phyloP scores from a whole-genome alignment of 2,113 vertebrate genomes.

The Indicator indicator region DNA sequence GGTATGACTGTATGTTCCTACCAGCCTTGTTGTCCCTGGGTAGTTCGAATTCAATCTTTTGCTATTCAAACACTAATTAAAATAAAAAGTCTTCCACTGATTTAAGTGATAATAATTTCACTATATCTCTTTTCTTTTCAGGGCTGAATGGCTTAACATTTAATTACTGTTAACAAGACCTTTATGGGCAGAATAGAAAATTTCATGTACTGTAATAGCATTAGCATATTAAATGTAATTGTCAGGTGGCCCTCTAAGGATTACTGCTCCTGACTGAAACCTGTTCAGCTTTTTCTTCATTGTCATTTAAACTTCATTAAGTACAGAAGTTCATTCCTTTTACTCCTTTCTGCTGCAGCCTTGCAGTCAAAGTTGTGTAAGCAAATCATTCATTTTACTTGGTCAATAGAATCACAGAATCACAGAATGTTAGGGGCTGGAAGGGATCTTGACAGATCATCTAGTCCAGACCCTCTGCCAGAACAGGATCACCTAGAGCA shows the following conservation, averaged over 20 bases:
- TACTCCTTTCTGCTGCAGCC: background rate
- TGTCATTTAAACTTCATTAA: slow-evolving; percentile 61
- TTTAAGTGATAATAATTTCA: slow-evolving; percentile 67
- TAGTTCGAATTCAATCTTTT: slow-evolving; percentile 64
- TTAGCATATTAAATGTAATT: slow-evolving; percentile 80
- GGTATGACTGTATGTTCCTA: background rate
- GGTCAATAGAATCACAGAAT: background rate
- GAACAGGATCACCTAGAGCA: too few species aligned
- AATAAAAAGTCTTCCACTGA: slow-evolving; percentile 62
- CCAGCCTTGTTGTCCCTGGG: slow-evolving; percentile 43
- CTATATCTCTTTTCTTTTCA: slow-evolving; percentile 69
- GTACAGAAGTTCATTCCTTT: slow-evolving; percentile 39
- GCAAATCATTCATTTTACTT: slow-evolving; percentile 28
- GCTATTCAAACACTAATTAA: slow-evolving; percentile 72
- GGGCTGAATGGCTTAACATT: slow-evolving; percentile 74
- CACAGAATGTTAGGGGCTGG: too few species aligned
- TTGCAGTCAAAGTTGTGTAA: background rate
- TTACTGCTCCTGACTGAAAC: slow-evolving; percentile 56
- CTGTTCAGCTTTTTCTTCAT: slow-evolving; percentile 51
- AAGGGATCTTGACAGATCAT: too few species aligned
- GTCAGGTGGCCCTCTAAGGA: slow-evolving; percentile 73
- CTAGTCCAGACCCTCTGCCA: too few species aligned
- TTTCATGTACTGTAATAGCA: slow-evolving; percentile 65
- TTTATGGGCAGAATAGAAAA: slow-evolving; percentile 76
- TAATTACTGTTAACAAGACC: slow-evolving; percentile 80